These are phyloP conservation scores for Salvator merianae DNA, from an alignment of 2,113 vertebrate genomes.

Conservation along the genomic window DNA sequence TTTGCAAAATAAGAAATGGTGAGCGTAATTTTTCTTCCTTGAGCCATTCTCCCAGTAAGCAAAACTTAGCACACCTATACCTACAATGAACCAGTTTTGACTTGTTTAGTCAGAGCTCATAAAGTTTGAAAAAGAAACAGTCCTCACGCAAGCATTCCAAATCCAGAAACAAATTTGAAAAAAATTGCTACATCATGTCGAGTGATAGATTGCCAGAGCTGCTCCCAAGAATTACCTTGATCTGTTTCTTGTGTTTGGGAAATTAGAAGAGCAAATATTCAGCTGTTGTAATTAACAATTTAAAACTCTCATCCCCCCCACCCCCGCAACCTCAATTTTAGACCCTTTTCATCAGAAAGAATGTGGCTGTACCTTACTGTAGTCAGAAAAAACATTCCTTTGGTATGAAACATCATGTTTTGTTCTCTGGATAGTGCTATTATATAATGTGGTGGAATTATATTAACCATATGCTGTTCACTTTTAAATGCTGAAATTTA, in stretches of 20 bases:
- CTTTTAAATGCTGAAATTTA: slow-evolving; percentile 47
- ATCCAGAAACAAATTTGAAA: slow-evolving; percentile 80
- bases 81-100: slow-evolving; percentile 76
- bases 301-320: slow-evolving; percentile 27
- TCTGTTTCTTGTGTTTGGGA: slow-evolving; percentile 55
- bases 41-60: slow-evolving; percentile 57
- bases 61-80: slow-evolving; percentile 63
- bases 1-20: slow-evolving; percentile 54
- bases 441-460: slow-evolving; percentile 50
- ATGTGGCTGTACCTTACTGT: slow-evolving; percentile 48
- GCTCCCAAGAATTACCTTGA: slow-evolving; percentile 66
- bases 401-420: slow-evolving; percentile 55
- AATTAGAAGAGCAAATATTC: slow-evolving; percentile 53
- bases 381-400: slow-evolving; percentile 51
- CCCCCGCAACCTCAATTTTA: background rate
- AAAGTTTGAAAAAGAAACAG: slow-evolving; percentile 73
- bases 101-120: slow-evolving; percentile 80
- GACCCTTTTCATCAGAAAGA: background rate
- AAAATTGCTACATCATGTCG: slow-evolving; percentile 78
- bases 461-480: slow-evolving; percentile 50
- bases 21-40: slow-evolving; percentile 19
- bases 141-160: slow-evolving; percentile 79
- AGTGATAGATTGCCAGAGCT: slow-evolving; percentile 77
- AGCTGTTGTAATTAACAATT: slow-evolving; percentile 72
- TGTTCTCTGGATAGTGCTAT: slow-evolving; percentile 46